Conservation (phyloP, 1,140 invertebrate species). For the Diorhabda sublineata region DNA sequence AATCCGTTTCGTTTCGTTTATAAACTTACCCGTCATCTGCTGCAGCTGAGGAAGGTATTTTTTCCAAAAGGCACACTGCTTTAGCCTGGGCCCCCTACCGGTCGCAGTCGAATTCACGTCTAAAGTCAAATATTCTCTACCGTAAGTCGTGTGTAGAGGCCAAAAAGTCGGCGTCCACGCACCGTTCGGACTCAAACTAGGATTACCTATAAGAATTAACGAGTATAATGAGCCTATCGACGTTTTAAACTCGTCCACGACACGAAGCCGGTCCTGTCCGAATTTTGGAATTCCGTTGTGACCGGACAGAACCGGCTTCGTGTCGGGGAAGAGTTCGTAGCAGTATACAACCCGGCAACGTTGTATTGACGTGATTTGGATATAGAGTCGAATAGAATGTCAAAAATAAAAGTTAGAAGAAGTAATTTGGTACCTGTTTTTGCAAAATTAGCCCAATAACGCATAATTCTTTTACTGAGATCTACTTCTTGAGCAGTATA, state of each 20-base stretch:
- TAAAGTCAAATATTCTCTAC: conserved; percentile 81
- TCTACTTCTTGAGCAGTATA: conserved; percentile 77
- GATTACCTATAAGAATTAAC: conserved; percentile 48
- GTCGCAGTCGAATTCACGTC: conserved; percentile 74
- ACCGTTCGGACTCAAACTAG: conserved; percentile 61
- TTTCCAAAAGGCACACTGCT: conserved; percentile 95
- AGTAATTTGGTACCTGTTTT: conserved; percentile 66
- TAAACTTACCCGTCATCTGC: conserved; percentile 64
- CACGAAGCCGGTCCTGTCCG: no score
- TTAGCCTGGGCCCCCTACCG: conserved; percentile 78
- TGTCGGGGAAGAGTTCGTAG: no score
- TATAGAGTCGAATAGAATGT: background rate
- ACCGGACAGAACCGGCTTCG: no score
- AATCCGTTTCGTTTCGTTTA: background rate
- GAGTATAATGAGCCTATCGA: background rate
- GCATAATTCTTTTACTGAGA: conserved; percentile 83
- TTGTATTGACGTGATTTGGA: no score
- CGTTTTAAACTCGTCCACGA: no score
- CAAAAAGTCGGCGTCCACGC: conserved; percentile 68
- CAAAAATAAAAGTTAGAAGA: background rate
- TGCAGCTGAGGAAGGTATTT: conserved; percentile 87
- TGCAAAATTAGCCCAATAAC: conserved; percentile 94
- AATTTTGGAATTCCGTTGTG: no score
- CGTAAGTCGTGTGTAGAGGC: conserved; percentile 79
- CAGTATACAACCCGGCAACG: no score